phyloP scores from a whole-genome alignment of 1,140 invertebrate species.

The Drosophila pseudoobscura region DNA sequence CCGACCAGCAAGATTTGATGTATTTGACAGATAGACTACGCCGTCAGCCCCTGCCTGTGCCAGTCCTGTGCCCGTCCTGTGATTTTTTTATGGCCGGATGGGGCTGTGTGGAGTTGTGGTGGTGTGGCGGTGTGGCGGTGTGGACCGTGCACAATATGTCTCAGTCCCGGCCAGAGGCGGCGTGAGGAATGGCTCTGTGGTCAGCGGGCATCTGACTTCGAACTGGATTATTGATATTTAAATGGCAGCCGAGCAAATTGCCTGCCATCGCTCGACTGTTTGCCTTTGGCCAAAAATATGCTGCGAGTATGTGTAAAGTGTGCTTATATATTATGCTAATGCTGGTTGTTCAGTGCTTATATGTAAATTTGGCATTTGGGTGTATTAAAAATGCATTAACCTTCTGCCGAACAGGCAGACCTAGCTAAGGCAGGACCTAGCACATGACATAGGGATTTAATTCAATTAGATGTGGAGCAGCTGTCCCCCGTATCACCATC shows the following conservation, averaged over 20 bases:
- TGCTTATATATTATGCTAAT: slow-evolving; percentile 51
- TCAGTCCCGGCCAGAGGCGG: slow-evolving; percentile 55
- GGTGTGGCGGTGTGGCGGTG: slow-evolving; percentile 27
- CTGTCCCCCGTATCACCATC: slow-evolving; percentile 14
- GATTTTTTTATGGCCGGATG: slow-evolving; percentile 59
- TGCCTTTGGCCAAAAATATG: slow-evolving; percentile 22
- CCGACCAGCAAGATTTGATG: slow-evolving; percentile 55
- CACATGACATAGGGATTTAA: slow-evolving; percentile 39
- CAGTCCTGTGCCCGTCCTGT: slow-evolving; percentile 16
- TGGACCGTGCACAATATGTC: slow-evolving; percentile 62
- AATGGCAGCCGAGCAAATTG: slow-evolving; percentile 34
- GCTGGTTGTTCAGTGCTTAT: neutral
- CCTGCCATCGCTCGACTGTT: neutral
- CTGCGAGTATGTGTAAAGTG: slow-evolving; percentile 30
- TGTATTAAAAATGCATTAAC: slow-evolving; percentile 58
- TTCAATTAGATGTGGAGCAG: slow-evolving; percentile 59
- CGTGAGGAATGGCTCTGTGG: slow-evolving; percentile 41
- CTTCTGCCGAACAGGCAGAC: neutral
- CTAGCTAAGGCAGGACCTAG: neutral
- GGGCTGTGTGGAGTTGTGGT: neutral
- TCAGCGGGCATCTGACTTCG: slow-evolving; percentile 8
- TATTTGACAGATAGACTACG: slow-evolving; percentile 74
- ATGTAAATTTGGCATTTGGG: slow-evolving; percentile 15
- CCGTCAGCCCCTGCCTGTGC: slow-evolving; percentile 19
- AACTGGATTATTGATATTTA: slow-evolving; percentile 47